Percentiles rank a stretch among this genome's conserved stretches.
phyloP scores from a whole-genome alignment of 37 sponge, comb jelly and placozoan genomes.

The Spongilla lacustris region DNA sequence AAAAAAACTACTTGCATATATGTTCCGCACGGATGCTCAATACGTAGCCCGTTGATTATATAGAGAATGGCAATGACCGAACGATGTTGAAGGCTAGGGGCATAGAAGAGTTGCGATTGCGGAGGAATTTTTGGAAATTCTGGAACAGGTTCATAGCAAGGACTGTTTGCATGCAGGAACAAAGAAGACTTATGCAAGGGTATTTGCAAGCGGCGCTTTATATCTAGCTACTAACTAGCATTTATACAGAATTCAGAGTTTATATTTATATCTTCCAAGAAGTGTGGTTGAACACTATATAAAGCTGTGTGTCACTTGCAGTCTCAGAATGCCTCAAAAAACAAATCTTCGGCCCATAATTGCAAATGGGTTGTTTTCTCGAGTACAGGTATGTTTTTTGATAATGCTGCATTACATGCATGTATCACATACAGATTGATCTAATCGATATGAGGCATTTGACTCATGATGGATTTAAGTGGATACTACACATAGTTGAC shows the following conservation, averaged over 20 bases:
- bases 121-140: neutral
- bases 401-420: neutral
- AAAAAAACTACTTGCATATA: too few relatives aligned
- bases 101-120: neutral
- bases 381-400: conserved; percentile 7
- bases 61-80: neutral
- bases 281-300: neutral
- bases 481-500: conserved; percentile 49
- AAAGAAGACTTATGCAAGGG: neutral
- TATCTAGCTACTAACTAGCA: neutral
- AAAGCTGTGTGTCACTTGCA: neutral
- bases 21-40: too few relatives aligned
- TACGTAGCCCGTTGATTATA: too few relatives aligned
- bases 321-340: neutral
- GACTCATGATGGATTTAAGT: conserved; percentile 20
- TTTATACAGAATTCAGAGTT: neutral
- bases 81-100: neutral
- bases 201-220: neutral
- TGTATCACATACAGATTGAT: conserved; percentile 24
- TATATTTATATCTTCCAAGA: neutral
- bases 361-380: conserved; percentile 11
- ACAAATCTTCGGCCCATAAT: conserved; percentile 1
- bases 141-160: neutral
- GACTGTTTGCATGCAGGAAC: neutral
- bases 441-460: conserved; percentile 47